Evolutionary conservation across 2,888 invertebrate species (phyloP).

Genomic region (Apodemia zela): DNA sequence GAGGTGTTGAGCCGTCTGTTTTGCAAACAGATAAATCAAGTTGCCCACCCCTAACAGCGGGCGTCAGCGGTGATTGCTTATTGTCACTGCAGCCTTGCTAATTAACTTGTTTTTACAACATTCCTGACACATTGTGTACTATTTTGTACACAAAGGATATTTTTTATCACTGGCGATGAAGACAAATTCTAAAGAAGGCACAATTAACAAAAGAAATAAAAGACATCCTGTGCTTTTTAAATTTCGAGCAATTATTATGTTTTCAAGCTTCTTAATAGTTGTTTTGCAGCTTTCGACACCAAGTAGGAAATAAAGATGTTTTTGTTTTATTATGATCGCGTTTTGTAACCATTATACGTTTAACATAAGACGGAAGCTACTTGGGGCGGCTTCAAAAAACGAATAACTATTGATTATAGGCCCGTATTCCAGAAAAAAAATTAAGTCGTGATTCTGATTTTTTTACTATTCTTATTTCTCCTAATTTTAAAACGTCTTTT

Average conservation of each 20-base stretch:
- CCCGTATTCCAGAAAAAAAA: no score
- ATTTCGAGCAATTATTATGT: constrained; percentile 12
- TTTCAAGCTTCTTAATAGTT: not conserved
- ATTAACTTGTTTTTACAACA: constrained; percentile 68
- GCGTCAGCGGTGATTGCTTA: constrained; percentile 49
- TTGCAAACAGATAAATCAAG: constrained; percentile 38
- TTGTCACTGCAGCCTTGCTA: constrained; percentile 50
- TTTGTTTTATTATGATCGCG: not conserved
- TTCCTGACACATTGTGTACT: constrained; percentile 33
- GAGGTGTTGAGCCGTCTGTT: constrained; percentile 25
- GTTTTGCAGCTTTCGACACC: not conserved
- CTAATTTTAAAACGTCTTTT: no score
- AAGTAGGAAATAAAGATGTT: not conserved
- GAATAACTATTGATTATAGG: no score
- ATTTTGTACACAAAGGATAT: constrained; percentile 24
- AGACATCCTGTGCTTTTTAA: constrained; percentile 12
- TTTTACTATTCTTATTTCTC: no score
- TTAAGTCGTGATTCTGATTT: no score
- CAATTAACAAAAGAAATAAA: constrained; percentile 13
- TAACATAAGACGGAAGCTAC: not conserved
- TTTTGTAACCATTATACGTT: not conserved
- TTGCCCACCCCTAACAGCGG: constrained; percentile 45
- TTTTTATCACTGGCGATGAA: constrained; percentile 8
- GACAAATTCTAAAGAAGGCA: constrained; percentile 2
- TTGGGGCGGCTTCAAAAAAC: not conserved